phyloP scores from a whole-genome alignment of 2,888 invertebrate species.

The Dasypogon diadema region DNA sequence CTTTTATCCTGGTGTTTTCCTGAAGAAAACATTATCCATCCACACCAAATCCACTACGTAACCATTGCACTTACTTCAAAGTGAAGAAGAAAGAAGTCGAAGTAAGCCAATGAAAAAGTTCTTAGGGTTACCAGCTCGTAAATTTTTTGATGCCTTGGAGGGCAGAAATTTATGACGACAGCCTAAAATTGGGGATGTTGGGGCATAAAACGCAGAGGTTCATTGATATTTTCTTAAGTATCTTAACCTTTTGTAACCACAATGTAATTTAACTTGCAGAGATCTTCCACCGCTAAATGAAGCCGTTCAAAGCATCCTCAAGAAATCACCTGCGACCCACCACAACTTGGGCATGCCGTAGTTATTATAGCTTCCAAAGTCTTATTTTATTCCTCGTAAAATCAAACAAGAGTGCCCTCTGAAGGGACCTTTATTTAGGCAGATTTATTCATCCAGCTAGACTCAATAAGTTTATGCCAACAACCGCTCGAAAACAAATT shows the following conservation, averaged over 20 bases:
- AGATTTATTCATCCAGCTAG: slow-evolving; percentile 39
- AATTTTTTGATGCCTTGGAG: background rate
- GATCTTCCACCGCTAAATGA: slow-evolving; percentile 22
- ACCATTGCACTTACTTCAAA: background rate
- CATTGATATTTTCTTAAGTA: background rate
- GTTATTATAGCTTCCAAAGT: slow-evolving; percentile 12
- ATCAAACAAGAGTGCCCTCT: slow-evolving; percentile 16
- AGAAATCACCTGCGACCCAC: slow-evolving; percentile 21
- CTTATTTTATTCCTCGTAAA: slow-evolving; percentile 42
- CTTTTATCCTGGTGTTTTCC: slow-evolving; percentile 6
- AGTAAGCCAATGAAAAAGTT: background rate
- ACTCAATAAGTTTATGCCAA: slow-evolving; percentile 48
- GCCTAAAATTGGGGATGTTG: background rate
- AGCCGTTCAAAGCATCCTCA: slow-evolving; percentile 7
- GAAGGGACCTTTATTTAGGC: slow-evolving; percentile 44
- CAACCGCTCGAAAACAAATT: slow-evolving; percentile 46
- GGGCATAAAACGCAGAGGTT: no score
- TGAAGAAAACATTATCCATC: slow-evolving; percentile 19
- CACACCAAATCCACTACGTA: background rate
- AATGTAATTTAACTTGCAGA: background rate
- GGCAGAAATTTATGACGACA: background rate
- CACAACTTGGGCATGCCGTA: background rate
- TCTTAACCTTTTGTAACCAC: background rate
- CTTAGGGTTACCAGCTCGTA: background rate
- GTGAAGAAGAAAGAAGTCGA: background rate